phyloP scores from a whole-genome alignment of 2,797 vertebrate genomes.

The Hydrolagus colliei region DNA sequence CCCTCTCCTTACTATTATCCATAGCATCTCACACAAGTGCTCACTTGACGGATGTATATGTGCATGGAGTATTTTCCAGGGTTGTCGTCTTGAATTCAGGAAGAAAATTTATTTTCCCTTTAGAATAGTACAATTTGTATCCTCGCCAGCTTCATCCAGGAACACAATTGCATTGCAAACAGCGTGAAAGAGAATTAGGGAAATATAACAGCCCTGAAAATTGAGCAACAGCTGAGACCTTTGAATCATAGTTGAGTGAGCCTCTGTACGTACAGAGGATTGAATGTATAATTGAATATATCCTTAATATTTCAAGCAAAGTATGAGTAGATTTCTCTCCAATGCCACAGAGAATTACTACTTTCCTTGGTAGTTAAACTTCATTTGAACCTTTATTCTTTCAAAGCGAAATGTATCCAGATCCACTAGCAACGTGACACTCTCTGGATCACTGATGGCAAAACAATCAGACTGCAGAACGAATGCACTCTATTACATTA shows the following conservation, averaged over 20 bases:
- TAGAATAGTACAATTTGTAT: background rate
- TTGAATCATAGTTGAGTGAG: background rate
- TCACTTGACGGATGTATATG: background rate
- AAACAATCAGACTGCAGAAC: conserved; percentile 52
- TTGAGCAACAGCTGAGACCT: background rate
- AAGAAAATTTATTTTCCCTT: background rate
- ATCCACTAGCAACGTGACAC: conserved; percentile 50
- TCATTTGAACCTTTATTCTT: conserved; percentile 49
- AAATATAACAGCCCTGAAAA: background rate
- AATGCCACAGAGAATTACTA: conserved; percentile 48
- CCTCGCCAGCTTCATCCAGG: background rate
- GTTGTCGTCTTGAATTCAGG: background rate
- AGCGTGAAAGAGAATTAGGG: background rate
- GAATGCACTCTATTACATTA: conserved; percentile 48
- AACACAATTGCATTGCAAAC: background rate
- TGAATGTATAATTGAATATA: background rate
- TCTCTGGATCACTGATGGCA: conserved; percentile 47
- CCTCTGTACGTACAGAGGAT: background rate
- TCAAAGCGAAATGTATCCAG: conserved; percentile 48
- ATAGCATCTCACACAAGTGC: background rate
- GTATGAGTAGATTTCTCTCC: conserved; percentile 34
- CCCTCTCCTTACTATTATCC: background rate
- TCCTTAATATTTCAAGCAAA: background rate
- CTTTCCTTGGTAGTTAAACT: conserved; percentile 56
- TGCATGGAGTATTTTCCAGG: background rate